Conservation (phyloP, 2,888 invertebrate species). For the Lampropteryx suffumata region DNA sequence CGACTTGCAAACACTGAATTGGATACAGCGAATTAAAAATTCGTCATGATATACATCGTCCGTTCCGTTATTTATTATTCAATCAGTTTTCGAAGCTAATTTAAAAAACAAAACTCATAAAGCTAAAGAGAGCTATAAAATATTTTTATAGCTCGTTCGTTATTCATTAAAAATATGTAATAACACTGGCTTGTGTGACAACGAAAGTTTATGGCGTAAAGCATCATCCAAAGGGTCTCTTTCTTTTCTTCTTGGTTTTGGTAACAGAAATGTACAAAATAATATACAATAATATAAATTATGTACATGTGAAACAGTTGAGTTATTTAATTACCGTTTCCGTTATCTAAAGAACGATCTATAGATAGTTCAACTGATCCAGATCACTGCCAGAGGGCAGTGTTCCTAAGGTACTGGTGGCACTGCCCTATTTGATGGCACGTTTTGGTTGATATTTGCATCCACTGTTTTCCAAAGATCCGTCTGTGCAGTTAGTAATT, state of each 20-base stretch:
- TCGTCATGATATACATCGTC: constrained; percentile 24
- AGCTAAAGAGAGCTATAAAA: constrained; percentile 21
- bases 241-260: neutral
- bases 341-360: too few species aligned
- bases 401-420: too few species aligned
- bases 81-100: constrained; percentile 21
- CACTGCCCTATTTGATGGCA: too few species aligned
- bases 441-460: too few species aligned
- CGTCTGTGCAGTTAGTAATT: too few species aligned
- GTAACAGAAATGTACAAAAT: too few species aligned
- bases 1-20: constrained; percentile 48
- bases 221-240: constrained; percentile 1
- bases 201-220: constrained; percentile 12
- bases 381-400: too few species aligned
- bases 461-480: too few species aligned
- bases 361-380: too few species aligned
- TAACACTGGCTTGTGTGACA: constrained; percentile 12
- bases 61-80: constrained; percentile 26
- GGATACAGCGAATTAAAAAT: constrained; percentile 31
- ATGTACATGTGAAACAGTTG: too few species aligned
- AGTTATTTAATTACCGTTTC: too few species aligned
- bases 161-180: constrained; percentile 20
- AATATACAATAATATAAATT: too few species aligned
- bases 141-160: constrained; percentile 21
- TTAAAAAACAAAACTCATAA: constrained; percentile 25